Evolutionary conservation across 92 coral and sea anemone species (phyloP).

Genomic region (Isaurus tuberculatus): DNA sequence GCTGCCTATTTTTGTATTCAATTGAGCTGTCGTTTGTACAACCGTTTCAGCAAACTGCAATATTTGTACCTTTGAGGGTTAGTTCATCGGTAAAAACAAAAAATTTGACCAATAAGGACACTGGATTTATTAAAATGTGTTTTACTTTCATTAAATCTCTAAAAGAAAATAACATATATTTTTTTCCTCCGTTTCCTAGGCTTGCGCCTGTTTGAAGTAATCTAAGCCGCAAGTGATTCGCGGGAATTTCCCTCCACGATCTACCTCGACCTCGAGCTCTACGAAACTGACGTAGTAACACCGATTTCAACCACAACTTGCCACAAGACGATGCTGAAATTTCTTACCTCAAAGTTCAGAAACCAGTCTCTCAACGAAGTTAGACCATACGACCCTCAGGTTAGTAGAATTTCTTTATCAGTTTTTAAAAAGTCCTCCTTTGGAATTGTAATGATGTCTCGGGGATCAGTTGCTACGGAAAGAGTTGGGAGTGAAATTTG

Average conservation of each 20-base stretch:
- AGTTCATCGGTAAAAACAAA: conserved; percentile 4
- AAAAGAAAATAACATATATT: neutral
- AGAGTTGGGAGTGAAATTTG: conserved; percentile 33
- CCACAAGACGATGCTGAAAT: conserved; percentile 88
- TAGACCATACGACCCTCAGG: conserved; percentile 96
- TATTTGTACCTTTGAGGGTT: neutral
- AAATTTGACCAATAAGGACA: neutral
- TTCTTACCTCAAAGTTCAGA: conserved; percentile 90
- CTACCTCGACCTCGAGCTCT: conserved; percentile 44
- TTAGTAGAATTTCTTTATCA: conserved; percentile 23
- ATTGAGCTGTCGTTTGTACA: conserved; percentile 24
- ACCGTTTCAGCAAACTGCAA: neutral
- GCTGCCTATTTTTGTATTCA: conserved; percentile 7
- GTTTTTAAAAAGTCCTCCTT: conserved; percentile 11
- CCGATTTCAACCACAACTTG: conserved; percentile 30
- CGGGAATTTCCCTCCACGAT: conserved; percentile 79
- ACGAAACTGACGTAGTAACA: conserved; percentile 55
- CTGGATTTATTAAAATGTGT: neutral
- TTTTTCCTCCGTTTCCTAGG: conserved; percentile 26
- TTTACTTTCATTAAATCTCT: neutral
- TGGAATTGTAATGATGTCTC: neutral
- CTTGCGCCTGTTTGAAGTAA: conserved; percentile 48
- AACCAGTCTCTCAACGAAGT: conserved; percentile 99
- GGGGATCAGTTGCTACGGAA: conserved; percentile 28
- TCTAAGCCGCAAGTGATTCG: conserved; percentile 79